Evolutionary conservation across 2,888 invertebrate species (phyloP), one percentile per base, ranked within the genome.

Genomic region (Mycalesis mineus): DNA sequence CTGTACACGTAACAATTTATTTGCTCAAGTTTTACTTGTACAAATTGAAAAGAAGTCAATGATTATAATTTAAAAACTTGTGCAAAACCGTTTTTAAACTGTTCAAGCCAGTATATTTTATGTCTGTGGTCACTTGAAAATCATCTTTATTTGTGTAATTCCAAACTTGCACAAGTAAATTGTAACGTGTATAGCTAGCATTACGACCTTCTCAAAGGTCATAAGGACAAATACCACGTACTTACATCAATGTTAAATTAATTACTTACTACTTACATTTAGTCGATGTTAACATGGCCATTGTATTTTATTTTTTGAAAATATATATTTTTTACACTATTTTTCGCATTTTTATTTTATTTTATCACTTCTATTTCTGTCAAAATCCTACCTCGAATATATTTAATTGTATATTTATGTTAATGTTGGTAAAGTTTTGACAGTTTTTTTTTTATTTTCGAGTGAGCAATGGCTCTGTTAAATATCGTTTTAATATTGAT

Each of bases 341-440:
- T 67, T 65, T 72, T 67, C 67, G 79, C 72, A 77, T 83, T 88
- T 87, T 85, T 84, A 82, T 86, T 87, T 85, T 84, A 82, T 86
- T 84, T 82, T 65, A 72, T 44, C 55, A 11, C 39, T 42, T 49
- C 41, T 22, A 5, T 22, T 5, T 17, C 33, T 53, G 48, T 54
- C 42, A 49, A 9, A 40, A 41, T 41, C 29, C 15, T 51, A 41
- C 29, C 41, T 14, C n/a, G n/a, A 6, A 40, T 13, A 11, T 29
- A 29, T 14, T 15, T 11, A 33, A 47, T 14, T 1, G 4, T 39
- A 13, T 13, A 33, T 39, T 39, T 14, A 14, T 7, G 0, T 13
- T 7, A 2, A 14, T 39, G 5, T 15, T 47, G 47, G 47, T 33
- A 47, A 47, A 31, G 13, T 49, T 53, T 44, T 49, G 53, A 31